Conservation (phyloP, 2,797 vertebrate genomes). For the Arctocebus calabarensis region DNA sequence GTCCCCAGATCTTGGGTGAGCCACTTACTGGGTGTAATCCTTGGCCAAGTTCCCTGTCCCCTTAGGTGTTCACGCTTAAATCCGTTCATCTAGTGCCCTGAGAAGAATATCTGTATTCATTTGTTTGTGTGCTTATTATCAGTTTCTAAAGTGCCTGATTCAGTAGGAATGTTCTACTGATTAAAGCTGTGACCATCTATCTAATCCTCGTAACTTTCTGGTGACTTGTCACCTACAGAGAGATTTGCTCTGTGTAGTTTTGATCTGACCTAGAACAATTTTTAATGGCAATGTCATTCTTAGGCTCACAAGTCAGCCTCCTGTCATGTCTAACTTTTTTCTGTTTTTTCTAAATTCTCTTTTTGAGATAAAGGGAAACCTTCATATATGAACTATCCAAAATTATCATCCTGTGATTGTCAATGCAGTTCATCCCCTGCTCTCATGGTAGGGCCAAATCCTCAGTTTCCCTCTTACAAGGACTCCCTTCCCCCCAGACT, state of each 20-base stretch:
- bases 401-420: too few relatives aligned
- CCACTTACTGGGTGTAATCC: rapidly evolving
- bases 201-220: not conserved
- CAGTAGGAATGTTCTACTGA: not conserved
- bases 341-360: too few relatives aligned
- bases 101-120: too few relatives aligned
- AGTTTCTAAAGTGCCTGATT: not conserved
- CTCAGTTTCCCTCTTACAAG: not conserved
- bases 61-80: not conserved
- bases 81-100: not conserved
- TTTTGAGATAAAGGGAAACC: not conserved
- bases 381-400: not conserved
- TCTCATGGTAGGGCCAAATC: too few relatives aligned
- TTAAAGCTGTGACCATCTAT: not conserved
- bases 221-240: not conserved
- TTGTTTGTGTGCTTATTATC: not conserved
- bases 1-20: not conserved
- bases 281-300: not conserved
- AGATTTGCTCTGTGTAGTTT: not conserved
- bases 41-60: too few relatives aligned
- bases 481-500: too few relatives aligned
- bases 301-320: not conserved
- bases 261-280: not conserved
- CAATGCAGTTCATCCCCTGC: not conserved
- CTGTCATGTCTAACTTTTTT: not conserved